These are phyloP conservation scores for Drosophila barbarae DNA, from an alignment of 2,888 invertebrate genomes.

Conservation along the genomic window DNA sequence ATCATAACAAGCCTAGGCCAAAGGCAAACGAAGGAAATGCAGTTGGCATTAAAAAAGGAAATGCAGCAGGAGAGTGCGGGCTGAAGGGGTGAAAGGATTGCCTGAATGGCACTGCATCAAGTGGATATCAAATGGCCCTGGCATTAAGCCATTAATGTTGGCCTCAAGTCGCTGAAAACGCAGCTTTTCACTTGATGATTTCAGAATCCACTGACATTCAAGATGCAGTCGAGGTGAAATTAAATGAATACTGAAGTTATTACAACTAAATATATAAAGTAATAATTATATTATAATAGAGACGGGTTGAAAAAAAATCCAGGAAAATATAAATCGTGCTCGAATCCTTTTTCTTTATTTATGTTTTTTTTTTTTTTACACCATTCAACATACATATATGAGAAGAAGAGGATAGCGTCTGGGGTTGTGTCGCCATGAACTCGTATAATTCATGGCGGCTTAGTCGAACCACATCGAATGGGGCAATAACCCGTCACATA, in stretches of 20 bases:
- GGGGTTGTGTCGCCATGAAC: slow-evolving; percentile 25
- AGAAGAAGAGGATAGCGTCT: not conserved
- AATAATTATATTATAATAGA: not conserved
- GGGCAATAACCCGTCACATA: slow-evolving; percentile 42
- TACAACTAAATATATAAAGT: not conserved
- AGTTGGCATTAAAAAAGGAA: slow-evolving; percentile 32
- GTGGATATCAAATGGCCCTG: slow-evolving; percentile 43
- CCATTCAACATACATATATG: not conserved
- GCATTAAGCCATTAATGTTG: slow-evolving; percentile 39
- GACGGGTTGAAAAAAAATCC: too few species aligned
- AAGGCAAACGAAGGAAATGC: slow-evolving; percentile 21
- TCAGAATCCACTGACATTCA: not conserved
- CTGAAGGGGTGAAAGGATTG: slow-evolving; percentile 2
- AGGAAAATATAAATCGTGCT: not conserved
- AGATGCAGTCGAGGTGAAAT: not conserved
- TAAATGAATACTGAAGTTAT: not conserved
- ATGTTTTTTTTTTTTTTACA: not conserved
- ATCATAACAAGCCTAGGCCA: slow-evolving; percentile 39
- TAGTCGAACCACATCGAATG: slow-evolving; percentile 41
- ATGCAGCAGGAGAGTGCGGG: not conserved
- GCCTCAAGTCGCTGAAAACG: slow-evolving; percentile 14
- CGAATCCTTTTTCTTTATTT: not conserved
- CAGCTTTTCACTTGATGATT: not conserved
- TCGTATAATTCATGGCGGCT: slow-evolving; percentile 40
- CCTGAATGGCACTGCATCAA: slow-evolving; percentile 13